These are phyloP conservation scores for Zaprionus taronus DNA, from an alignment of 1,140 invertebrate genomes.

Conservation along the genomic window DNA sequence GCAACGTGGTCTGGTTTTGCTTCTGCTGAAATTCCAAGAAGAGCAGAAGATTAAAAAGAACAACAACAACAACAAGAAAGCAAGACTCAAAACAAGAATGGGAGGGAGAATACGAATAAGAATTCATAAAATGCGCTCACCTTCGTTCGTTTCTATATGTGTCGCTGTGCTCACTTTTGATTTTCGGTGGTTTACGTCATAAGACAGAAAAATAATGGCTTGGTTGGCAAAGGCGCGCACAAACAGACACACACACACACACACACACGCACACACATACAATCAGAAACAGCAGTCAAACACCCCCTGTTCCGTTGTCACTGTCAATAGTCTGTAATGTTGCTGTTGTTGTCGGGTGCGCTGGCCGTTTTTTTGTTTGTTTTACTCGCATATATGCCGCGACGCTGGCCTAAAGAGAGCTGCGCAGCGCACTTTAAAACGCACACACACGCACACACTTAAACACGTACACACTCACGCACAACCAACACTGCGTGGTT, in stretches of 20 bases:
- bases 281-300: slow-evolving; percentile 63
- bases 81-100: slow-evolving; percentile 59
- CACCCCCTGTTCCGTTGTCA: slow-evolving; percentile 42
- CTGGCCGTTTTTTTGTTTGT: slow-evolving; percentile 50
- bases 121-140: slow-evolving; percentile 63
- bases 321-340: slow-evolving; percentile 1
- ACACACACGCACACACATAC: slow-evolving; percentile 8
- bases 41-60: slow-evolving; percentile 26
- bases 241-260: slow-evolving; percentile 35
- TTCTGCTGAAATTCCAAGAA: slow-evolving; percentile 45
- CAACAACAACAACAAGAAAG: slow-evolving; percentile 6
- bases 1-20: slow-evolving; percentile 32
- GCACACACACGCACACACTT: slow-evolving; percentile 10
- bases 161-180: slow-evolving; percentile 79
- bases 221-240: slow-evolving; percentile 59
- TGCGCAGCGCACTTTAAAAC: slow-evolving; percentile 49
- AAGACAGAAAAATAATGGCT: slow-evolving; percentile 80
- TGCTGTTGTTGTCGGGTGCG: slow-evolving; percentile 36
- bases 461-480: slow-evolving; percentile 19
- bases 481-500: slow-evolving; percentile 31
- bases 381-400: slow-evolving; percentile 39
- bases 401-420: slow-evolving; percentile 44
- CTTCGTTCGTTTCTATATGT: slow-evolving; percentile 59
- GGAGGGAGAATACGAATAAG: slow-evolving; percentile 39
- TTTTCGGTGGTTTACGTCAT: slow-evolving; percentile 81